Evolutionary conservation across 2,113 vertebrate species (phyloP), one percentile per base, ranked within the genome.

Genomic region (Tupaia tana): DNA sequence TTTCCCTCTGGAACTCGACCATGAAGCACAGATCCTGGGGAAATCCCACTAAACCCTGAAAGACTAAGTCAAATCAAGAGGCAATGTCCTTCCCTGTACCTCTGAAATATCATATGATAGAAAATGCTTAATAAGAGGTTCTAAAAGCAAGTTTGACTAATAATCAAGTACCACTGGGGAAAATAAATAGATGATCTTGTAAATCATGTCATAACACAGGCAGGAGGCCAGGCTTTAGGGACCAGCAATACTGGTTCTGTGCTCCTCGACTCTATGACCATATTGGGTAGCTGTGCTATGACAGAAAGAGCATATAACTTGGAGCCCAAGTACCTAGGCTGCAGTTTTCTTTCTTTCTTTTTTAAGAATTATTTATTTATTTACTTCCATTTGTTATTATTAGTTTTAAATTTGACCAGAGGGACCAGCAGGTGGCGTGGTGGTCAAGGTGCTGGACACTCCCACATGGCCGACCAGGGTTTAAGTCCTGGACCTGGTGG

Each of bases 21-120:
- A 75, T 71, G 77, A 52, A 81, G 61, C 67, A 74, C 13, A 56
- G 31, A 52, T 8, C 52, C 73, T 61, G 29, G 43, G 63, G 34
- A 93, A 92, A 94, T 52, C 18, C 70, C 85, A 95, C 61, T 96
- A 78, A 34, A 91, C 92, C 11, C 58, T 86, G 25, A 87, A 91
- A 92, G 27, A 86, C 31, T 78, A 90, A 95, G 73, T 90, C 31
- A 96, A 90, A 79, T 66, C 64, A 91, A 93, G 83, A 95, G 66
- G 56, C 31, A 93, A 67, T 86, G 5, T 61, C 12, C 31, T 95
- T 95, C 93, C n/a, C 56, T 94, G 24, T 58, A 82, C 2, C 3
- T 58, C 25, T 87, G 69, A 95, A 92, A 91, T 95, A 83, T 9
- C 56, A 27, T 66, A 81, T 31, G 10, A 74, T 63, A 94, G 10